Base-by-base conservation (phyloP, 1,140 invertebrate genomes). In the Drosophila fuyamai region DNA sequence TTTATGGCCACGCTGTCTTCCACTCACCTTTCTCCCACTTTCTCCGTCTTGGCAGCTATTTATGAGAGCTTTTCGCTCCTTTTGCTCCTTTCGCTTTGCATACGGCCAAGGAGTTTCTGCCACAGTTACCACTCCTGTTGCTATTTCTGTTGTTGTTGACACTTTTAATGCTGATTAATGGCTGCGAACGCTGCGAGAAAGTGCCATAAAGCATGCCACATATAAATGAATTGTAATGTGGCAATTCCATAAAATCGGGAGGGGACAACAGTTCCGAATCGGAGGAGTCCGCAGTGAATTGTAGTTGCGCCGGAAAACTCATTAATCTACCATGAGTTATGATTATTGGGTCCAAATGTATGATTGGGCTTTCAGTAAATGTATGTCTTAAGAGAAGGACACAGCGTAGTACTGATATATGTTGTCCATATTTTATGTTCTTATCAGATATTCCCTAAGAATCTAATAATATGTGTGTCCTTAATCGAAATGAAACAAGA, bases 161-260 rank as follows among this genome's bases (percentile, higher is more conserved):
- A 83, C 79, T 61, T 79, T 82, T 82, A 82, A 82, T 82, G 79
- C 81, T 82, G 79, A 82, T 82, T 82, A 82, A 82, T 82, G 79
- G 79, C 50, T 29, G 65, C 60, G 18, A 81, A 57, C 65, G 35
- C 23, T 41, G 57, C 51, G n/a, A 76, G 63, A 78, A 66, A 53
- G 76, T 68, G 79, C 74, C 68, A 81, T 81, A 77, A 81, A 82
- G 65, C 80, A 68, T 70, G 80, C 76, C 80, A 60, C 80, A 83
- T 83, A 83, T 70, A 82, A 82, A 82, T 83, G 80, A 82, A 82
- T 82, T 82, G 80, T 83, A 79, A 79, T 71, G 36, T 65, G 59
- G 56, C 59, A 79, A 59, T 47, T 13, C 36, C 59, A 58, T 18
- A 32, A 56, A 38, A 51, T 9, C 8, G 35, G 35, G 40, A 13